These are phyloP conservation scores for Drosophila tripunctata DNA, from an alignment of 2,888 invertebrate genomes.

Conservation along the genomic window DNA sequence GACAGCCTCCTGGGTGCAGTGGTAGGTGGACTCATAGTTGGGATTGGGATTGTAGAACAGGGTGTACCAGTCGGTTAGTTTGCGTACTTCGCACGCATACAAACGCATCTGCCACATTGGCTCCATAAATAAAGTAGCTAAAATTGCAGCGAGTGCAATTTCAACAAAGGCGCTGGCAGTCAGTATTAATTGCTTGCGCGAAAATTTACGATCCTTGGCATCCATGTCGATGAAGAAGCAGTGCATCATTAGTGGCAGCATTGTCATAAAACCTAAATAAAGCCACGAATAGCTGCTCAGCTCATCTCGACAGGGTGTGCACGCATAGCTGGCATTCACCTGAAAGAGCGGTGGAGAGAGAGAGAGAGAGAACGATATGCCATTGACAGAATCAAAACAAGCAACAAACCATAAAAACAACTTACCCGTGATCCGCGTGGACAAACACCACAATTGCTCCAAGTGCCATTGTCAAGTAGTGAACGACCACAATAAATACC, in stretches of 20 bases:
- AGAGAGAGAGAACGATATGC: neutral
- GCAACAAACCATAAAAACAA: neutral
- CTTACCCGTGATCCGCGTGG: slow-evolving; percentile 91
- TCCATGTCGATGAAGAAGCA: slow-evolving; percentile 96
- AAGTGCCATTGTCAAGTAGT: slow-evolving; percentile 87
- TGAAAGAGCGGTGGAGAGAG: neutral
- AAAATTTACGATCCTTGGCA: slow-evolving; percentile 90
- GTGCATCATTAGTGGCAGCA: slow-evolving; percentile 94
- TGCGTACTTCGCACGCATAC: slow-evolving; percentile 91
- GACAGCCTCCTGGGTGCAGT: slow-evolving; percentile 99
- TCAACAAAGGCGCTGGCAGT: slow-evolving; percentile 94
- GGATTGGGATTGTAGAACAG: slow-evolving; percentile 96
- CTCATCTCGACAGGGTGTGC: slow-evolving; percentile 89
- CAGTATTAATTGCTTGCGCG: slow-evolving; percentile 89
- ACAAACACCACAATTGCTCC: slow-evolving; percentile 94
- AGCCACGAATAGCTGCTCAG: slow-evolving; percentile 96
- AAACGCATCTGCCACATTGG: slow-evolving; percentile 92
- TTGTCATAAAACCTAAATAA: slow-evolving; percentile 96
- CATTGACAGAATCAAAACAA: slow-evolving; percentile 8
- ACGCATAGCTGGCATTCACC: slow-evolving; percentile 87
- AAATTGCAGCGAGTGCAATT: slow-evolving; percentile 89
- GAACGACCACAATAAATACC: slow-evolving; percentile 86
- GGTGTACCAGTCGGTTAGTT: slow-evolving; percentile 98
- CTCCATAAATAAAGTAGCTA: slow-evolving; percentile 91
- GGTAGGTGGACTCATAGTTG: slow-evolving; percentile 88